Evolutionary conservation across 2,888 invertebrate species (phyloP).

Genomic region (Ryuthela nishihirai): DNA sequence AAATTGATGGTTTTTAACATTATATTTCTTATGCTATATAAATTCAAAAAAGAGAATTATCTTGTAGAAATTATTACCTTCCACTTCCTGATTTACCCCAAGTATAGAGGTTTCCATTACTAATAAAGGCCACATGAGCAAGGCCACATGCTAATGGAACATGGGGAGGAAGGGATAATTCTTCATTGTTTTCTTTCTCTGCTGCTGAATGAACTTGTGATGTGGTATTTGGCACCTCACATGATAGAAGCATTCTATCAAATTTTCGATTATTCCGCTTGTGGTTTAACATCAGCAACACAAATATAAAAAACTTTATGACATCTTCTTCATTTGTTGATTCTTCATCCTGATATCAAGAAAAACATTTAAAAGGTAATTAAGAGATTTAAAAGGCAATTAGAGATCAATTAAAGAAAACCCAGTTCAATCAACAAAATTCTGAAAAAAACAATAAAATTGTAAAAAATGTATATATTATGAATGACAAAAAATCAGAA

Average conservation of each 20-base stretch:
- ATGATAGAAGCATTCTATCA: not conserved
- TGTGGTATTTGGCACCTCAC: too few species aligned
- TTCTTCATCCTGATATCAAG: slow-evolving; percentile 40
- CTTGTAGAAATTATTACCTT: slow-evolving; percentile 42
- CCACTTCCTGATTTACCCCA: slow-evolving; percentile 57
- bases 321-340: slow-evolving; percentile 41
- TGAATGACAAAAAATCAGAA: too few species aligned
- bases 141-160: slow-evolving; percentile 59
- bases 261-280: slow-evolving; percentile 39
- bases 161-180: slow-evolving; percentile 1
- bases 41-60: not conserved
- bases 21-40: not conserved
- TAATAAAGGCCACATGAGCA: slow-evolving; percentile 60
- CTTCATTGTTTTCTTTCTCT: not conserved
- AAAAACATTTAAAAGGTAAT: not conserved
- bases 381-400: not conserved
- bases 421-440: not conserved
- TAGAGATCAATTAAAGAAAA: not conserved
- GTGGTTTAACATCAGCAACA: slow-evolving; percentile 46
- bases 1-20: not conserved
- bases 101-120: slow-evolving; percentile 60
- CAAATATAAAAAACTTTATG: slow-evolving; percentile 47
- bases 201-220: not conserved
- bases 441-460: not conserved
- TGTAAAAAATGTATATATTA: slow-evolving; percentile 1